Base-by-base conservation (phyloP, 2,888 invertebrate genomes). In the Ennomos erosarius region DNA sequence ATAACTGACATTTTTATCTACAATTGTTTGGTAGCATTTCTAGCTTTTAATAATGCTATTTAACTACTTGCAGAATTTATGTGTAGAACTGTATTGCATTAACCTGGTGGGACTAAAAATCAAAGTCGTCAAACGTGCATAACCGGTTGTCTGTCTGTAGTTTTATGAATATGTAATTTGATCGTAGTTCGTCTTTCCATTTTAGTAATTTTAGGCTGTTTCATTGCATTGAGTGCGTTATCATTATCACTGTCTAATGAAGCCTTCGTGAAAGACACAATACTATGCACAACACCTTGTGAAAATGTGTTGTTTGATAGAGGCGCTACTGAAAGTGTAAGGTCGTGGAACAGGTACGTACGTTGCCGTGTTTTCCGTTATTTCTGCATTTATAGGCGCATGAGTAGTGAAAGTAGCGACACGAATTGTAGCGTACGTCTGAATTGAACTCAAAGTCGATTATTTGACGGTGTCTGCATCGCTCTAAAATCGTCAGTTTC, bases 341-440 rank as follows among this genome's bases (percentile, higher is more conserved):
- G 76, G 77, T 79, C 71, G 71, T 64, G 48, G 49, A 55, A 50
- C 54, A 46, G 50, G 62, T 48, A 51, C 49, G 39, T n/a, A 51
- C 49, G 42, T n/a, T 58, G 60, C 48, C 39, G 48, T 49, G 51
- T 57, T 49, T 49, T 52, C 59, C 50, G 59, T 55, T 57, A 59
- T 51, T 45, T 70, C 62, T 71, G 60, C 69, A 69, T 69, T 51
- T 62, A 66, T 62, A 62, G 63, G 59, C 57, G 75, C 67, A 69
- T 70, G 72, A 71, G 73, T 75, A 90, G 90, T 90, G 90, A 90
- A 90, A 91, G 90, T 90, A 79, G 72, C 75, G 70, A 70, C 73
- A 69, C 69, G 67, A 70, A 65, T 69, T 54, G 58, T 60, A 52
- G 56, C 62, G 52, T 64, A 68, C 33, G 47, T 37, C 59, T 38